These are phyloP conservation scores for Periophthalmus modestus DNA, from an alignment of 2,113 vertebrate genomes.

Conservation along the genomic window DNA sequence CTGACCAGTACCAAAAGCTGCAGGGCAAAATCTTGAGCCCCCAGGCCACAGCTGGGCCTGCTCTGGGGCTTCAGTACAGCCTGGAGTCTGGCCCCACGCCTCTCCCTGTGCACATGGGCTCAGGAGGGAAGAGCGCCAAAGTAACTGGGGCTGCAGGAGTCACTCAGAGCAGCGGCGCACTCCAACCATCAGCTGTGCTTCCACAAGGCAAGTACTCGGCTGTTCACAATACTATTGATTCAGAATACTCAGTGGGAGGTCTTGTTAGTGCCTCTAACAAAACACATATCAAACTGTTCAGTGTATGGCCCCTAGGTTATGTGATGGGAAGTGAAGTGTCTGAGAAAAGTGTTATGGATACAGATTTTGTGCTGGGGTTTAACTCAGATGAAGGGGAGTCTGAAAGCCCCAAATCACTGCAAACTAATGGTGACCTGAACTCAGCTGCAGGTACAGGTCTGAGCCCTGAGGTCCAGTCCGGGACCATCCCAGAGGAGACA, in stretches of 20 bases:
- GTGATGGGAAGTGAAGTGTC: conserved; percentile 54
- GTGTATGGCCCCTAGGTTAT: conserved; percentile 61
- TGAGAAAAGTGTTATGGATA: conserved; percentile 44
- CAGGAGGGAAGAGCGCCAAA: conserved; percentile 27
- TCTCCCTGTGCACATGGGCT: conserved; percentile 11
- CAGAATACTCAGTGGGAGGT: neutral
- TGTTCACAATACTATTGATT: neutral
- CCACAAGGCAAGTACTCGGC: conserved; percentile 57
- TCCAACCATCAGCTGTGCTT: conserved; percentile 13
- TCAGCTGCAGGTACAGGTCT: conserved; percentile 11
- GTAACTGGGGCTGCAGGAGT: conserved; percentile 28
- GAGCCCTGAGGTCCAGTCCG: conserved; percentile 5
- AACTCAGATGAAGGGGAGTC: conserved; percentile 25
- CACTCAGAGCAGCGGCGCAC: conserved; percentile 24
- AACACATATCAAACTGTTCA: conserved; percentile 15
- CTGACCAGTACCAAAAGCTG: conserved; percentile 42
- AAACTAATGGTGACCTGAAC: conserved; percentile 38
- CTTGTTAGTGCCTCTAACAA: neutral
- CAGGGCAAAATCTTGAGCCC: conserved; percentile 57
- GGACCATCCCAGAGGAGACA: conserved; percentile 23
- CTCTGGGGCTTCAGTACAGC: conserved; percentile 22
- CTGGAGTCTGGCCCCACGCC: conserved; percentile 18
- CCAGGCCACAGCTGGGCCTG: conserved; percentile 27
- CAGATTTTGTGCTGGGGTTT: conserved; percentile 34
- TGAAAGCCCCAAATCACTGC: conserved; percentile 20